Conservation (phyloP, 2,113 vertebrate genomes). For the Takifugu bimaculatus region DNA sequence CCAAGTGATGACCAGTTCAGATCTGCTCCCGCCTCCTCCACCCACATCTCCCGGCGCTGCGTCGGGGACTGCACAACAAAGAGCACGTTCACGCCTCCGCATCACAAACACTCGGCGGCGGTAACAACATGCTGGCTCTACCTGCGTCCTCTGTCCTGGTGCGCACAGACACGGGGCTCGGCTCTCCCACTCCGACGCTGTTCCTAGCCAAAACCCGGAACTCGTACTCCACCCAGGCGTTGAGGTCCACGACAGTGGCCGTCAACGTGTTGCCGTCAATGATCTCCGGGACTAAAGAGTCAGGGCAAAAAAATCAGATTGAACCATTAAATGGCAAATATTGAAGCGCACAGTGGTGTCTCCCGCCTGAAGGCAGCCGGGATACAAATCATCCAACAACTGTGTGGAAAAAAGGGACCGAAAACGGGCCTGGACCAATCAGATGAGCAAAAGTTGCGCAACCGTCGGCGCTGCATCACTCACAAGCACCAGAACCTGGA, state of each 20-base stretch:
- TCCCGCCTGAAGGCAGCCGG: too few species aligned
- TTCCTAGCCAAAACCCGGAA: constrained; percentile 89
- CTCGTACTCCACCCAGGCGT: constrained; percentile 93
- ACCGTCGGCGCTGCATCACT: too few species aligned
- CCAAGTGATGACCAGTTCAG: constrained; percentile 95
- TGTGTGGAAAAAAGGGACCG: too few species aligned
- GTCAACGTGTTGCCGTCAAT: constrained; percentile 83
- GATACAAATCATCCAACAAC: too few species aligned
- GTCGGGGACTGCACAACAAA: constrained; percentile 81
- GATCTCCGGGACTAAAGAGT: constrained; percentile 79
- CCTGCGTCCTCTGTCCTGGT: constrained; percentile 92
- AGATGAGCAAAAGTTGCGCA: too few species aligned
- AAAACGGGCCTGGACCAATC: too few species aligned
- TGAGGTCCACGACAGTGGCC: constrained; percentile 87
- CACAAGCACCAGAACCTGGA: too few species aligned
- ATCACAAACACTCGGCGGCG: constrained; percentile 9
- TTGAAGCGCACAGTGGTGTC: too few species aligned
- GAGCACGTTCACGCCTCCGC: constrained; percentile 23
- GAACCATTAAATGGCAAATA: too few species aligned
- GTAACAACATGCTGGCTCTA: constrained; percentile 45
- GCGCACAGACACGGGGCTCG: constrained; percentile 88
- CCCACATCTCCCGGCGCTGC: constrained; percentile 87
- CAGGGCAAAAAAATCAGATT: neutral
- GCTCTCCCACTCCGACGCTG: constrained; percentile 88
- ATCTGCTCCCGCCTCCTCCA: constrained; percentile 90